phyloP scores from a whole-genome alignment of 2,888 invertebrate genomes.

The Cheilosia scutellata region DNA sequence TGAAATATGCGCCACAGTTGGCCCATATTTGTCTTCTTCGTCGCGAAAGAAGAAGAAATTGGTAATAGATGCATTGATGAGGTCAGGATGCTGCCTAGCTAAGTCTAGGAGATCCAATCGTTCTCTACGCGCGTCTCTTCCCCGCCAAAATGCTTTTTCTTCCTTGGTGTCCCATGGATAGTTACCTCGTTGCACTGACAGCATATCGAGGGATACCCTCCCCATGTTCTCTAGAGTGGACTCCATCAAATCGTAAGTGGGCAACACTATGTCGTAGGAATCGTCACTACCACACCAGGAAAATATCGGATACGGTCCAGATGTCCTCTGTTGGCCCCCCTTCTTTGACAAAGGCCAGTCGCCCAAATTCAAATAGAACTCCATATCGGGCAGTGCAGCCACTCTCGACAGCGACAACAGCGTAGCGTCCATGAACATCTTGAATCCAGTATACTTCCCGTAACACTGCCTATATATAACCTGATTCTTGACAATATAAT shows the following conservation, averaged over 20 bases:
- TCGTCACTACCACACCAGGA: slow-evolving; percentile 98
- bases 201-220: slow-evolving; percentile 94
- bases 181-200: slow-evolving; percentile 93
- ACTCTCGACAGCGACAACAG: slow-evolving; percentile 92
- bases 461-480: slow-evolving; percentile 94
- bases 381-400: slow-evolving; percentile 92
- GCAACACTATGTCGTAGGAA: slow-evolving; percentile 94
- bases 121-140: slow-evolving; percentile 94
- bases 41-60: slow-evolving; percentile 98
- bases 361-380: slow-evolving; percentile 96
- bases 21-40: slow-evolving; percentile 93
- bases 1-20: slow-evolving; percentile 92
- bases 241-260: slow-evolving; percentile 97
- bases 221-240: slow-evolving; percentile 97
- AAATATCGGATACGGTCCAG: slow-evolving; percentile 91
- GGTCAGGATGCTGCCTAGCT: slow-evolving; percentile 89
- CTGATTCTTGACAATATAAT: slow-evolving; percentile 94
- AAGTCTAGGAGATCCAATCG: slow-evolving; percentile 93
- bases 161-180: slow-evolving; percentile 90
- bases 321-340: slow-evolving; percentile 82
- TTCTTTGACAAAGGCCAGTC: slow-evolving; percentile 95
- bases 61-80: slow-evolving; percentile 96
- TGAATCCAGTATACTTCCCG: slow-evolving; percentile 97
- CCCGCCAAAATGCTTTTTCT: slow-evolving; percentile 94
- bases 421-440: slow-evolving; percentile 96